A percentile compares a stretch with the other conserved stretches of the same genome.
These are phyloP conservation scores for Carettochelys insculpta DNA, from an alignment of 2,113 vertebrate genomes.

Conservation along the genomic window DNA sequence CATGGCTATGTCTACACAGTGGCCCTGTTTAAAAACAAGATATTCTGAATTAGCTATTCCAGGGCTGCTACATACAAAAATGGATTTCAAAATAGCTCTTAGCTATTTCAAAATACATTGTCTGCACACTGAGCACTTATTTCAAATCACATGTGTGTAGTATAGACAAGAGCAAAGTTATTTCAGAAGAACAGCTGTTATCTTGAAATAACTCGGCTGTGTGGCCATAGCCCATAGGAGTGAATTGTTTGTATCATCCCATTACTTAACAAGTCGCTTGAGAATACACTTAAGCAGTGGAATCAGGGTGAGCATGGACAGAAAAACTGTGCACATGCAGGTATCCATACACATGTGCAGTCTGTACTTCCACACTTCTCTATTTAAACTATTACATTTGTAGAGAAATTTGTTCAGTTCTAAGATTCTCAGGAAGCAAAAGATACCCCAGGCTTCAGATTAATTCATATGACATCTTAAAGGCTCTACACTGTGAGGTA, in stretches of 20 bases:
- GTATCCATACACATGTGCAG: not conserved
- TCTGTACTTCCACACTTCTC: not conserved
- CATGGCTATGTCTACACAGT: too few species aligned
- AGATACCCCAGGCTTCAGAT: conserved; percentile 40
- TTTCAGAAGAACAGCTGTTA: too few species aligned
- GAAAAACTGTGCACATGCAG: not conserved
- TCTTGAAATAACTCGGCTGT: too few species aligned
- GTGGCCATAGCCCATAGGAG: too few species aligned
- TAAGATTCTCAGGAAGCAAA: conserved; percentile 27
- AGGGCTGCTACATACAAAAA: too few species aligned
- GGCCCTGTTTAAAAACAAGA: too few species aligned
- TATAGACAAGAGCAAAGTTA: too few species aligned
- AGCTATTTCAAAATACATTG: too few species aligned
- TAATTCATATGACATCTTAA: conserved; percentile 69
- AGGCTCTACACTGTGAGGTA: conserved; percentile 53
- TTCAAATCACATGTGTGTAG: too few species aligned
- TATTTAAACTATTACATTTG: not conserved
- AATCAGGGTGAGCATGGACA: not conserved
- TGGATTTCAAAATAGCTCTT: too few species aligned
- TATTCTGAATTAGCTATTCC: too few species aligned
- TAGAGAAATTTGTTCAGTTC: conserved; percentile 54
- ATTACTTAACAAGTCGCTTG: not conserved
- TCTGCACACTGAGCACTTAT: too few species aligned
- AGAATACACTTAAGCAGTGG: not conserved
- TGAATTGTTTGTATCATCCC: not conserved